Conservation (phyloP, 2,113 vertebrate species). For the Podilymbus podiceps region DNA sequence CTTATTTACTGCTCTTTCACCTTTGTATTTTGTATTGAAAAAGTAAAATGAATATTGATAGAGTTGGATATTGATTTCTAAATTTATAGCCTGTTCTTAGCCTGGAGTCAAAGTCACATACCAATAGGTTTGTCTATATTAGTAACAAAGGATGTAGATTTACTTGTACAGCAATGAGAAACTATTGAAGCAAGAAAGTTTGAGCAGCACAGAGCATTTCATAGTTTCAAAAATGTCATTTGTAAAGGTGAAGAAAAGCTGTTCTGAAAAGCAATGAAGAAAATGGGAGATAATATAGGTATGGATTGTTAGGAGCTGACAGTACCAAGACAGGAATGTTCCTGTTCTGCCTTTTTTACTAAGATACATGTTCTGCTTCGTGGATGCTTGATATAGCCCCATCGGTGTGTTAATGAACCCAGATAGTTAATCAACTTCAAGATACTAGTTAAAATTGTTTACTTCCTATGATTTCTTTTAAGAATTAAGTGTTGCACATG, state of each 20-base stretch:
- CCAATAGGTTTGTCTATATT: slow-evolving; percentile 58
- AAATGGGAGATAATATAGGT: slow-evolving; percentile 19
- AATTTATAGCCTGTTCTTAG: slow-evolving; percentile 76
- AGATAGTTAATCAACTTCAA: background rate
- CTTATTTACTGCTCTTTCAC: slow-evolving; percentile 84
- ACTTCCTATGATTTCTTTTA: background rate
- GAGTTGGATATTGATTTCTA: slow-evolving; percentile 82
- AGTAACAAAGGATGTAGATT: slow-evolving; percentile 61
- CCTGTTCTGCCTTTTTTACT: background rate
- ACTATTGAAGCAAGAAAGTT: slow-evolving; percentile 64
- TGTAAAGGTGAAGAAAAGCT: slow-evolving; percentile 62
- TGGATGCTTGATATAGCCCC: background rate
- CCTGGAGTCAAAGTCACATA: slow-evolving; percentile 78
- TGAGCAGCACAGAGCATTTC: slow-evolving; percentile 53
- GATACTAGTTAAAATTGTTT: background rate
- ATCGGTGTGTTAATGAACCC: background rate
- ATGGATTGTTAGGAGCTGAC: background rate
- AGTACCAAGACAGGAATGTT: background rate
- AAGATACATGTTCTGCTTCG: background rate
- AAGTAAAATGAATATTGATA: slow-evolving; percentile 86
- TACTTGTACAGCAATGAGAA: slow-evolving; percentile 66
- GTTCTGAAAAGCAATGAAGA: slow-evolving; percentile 25
- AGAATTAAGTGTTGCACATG: background rate
- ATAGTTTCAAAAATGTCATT: slow-evolving; percentile 68
- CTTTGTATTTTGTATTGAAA: slow-evolving; percentile 83